These are phyloP conservation scores for Malacoctenus gilli DNA, from an alignment of 2,797 vertebrate genomes.

Conservation along the genomic window DNA sequence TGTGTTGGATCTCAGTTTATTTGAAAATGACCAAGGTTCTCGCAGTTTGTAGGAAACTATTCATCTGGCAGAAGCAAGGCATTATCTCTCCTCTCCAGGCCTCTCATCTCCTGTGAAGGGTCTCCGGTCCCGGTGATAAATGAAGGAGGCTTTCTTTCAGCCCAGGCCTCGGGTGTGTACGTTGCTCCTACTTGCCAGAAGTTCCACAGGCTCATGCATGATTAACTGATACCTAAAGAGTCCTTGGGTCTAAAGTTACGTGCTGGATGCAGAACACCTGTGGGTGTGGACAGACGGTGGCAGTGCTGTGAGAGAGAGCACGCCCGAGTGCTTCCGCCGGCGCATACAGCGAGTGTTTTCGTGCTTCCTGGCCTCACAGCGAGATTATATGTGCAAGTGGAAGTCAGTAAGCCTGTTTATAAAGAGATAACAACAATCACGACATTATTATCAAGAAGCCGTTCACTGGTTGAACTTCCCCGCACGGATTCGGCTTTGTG, in stretches of 20 bases:
- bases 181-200: slow-evolving; percentile 62
- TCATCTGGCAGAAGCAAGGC: slow-evolving; percentile 16
- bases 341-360: slow-evolving; percentile 8
- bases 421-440: slow-evolving; percentile 32
- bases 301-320: slow-evolving; percentile 11
- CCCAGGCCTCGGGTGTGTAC: slow-evolving; percentile 60
- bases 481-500: slow-evolving; percentile 46
- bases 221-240: slow-evolving; percentile 70
- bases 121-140: slow-evolving; percentile 42
- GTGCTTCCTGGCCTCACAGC: slow-evolving; percentile 4
- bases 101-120: slow-evolving; percentile 29
- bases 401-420: slow-evolving; percentile 2
- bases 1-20: not conserved
- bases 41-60: slow-evolving; percentile 14
- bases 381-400: slow-evolving; percentile 6
- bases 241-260: slow-evolving; percentile 69
- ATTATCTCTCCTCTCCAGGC: slow-evolving; percentile 9
- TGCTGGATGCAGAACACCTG: slow-evolving; percentile 61
- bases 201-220: slow-evolving; percentile 76
- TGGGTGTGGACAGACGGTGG: too few relatives aligned
- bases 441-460: slow-evolving; percentile 22
- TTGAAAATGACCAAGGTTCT: slow-evolving; percentile 8
- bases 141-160: slow-evolving; percentile 55
- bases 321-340: slow-evolving; percentile 3
- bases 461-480: slow-evolving; percentile 32